A percentile compares a stretch with the other conserved stretches of the same genome.
Conservation (phyloP, 2,888 invertebrate species). For the Gari tellinella region DNA sequence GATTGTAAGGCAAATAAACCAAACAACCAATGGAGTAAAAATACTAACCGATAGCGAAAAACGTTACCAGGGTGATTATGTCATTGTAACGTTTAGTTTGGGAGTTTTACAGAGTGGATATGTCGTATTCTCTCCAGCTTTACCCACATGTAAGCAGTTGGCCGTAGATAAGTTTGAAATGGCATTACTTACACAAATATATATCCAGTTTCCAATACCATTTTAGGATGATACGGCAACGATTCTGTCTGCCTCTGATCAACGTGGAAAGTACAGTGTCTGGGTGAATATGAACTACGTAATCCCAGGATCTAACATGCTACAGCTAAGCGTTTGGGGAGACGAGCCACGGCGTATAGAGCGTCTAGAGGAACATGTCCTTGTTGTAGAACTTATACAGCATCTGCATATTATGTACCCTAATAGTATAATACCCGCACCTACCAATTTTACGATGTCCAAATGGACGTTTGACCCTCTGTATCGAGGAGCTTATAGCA, state of each 20-base stretch:
- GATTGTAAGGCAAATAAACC: constrained; percentile 27
- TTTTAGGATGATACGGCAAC: constrained; percentile 49
- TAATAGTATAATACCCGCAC: constrained; percentile 1
- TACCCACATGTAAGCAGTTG: constrained; percentile 43
- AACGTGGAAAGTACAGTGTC: too few species aligned
- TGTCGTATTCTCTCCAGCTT: constrained; percentile 41
- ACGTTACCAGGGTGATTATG: constrained; percentile 35
- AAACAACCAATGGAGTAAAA: constrained; percentile 16
- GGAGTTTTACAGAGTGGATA: constrained; percentile 52
- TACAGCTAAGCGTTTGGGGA: constrained; percentile 33
- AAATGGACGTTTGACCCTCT: constrained; percentile 38
- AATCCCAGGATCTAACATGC: constrained; percentile 14
- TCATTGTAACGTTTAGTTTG: constrained; percentile 56
- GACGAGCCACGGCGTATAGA: constrained; percentile 41
- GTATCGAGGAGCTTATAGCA: constrained; percentile 36
- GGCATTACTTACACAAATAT: constrained; percentile 34
- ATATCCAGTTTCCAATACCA: constrained; percentile 32
- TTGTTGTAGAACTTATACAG: constrained; percentile 35
- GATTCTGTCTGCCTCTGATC: too few species aligned
- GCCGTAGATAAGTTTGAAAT: constrained; percentile 39
- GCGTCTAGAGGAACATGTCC: constrained; percentile 10
- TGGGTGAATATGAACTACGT: too few species aligned
- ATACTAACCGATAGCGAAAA: constrained; percentile 35
- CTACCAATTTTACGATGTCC: constrained; percentile 24
- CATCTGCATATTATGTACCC: constrained; percentile 39